Evolutionary conservation across 92 coral and sea anemone species (phyloP), one percentile per base, ranked within the genome.

Genomic region (Phymanthus crucifer): DNA sequence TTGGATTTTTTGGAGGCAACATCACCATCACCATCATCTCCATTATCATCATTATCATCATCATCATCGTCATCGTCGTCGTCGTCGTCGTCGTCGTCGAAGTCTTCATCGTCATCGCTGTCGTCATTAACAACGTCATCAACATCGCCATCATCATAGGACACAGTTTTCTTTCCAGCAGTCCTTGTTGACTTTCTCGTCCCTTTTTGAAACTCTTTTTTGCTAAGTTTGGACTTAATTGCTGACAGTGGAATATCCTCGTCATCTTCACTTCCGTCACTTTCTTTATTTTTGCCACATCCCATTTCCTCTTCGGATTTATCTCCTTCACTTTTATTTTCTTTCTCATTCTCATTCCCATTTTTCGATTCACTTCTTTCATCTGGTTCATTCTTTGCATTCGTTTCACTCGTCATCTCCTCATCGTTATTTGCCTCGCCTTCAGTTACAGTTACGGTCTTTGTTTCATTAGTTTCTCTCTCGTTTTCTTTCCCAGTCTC

Each of bases 191-290:
- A 77, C 33, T 77, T 77, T 40, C 81, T 77, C 6, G 36, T 37
- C 40, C 36, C 61, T 21, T 64, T 38, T 37, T 40, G 24, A n/a
- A 18, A n/a, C 23, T 12, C 23, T 64, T 31, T 37, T 1, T 24
- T 68, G 19, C 29, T 67, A 13, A 33, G 70, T 76, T 34, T 38
- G 46, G 56, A 31, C 34, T 61, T 61, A 9, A 61, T 61, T n/a
- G 83, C 52, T 7, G 68, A 35, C 48, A 26, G 23, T 66, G 81
- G 73, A n/a, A 46, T 46, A 61, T 80, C 72, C 71, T 72, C 84
- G 7, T 72, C 78, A 4, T 52, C 74, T 29, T 71, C 71, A 70
- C 58, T 58, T 17, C 72, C 78, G 21, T 70, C 40, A 19, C 36
- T 76, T 48, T 71, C 78, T 5, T 24, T 56, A 2, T 47, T 13